Conservation (phyloP, 2,888 invertebrate species). For the Drosophila paramelanica region DNA sequence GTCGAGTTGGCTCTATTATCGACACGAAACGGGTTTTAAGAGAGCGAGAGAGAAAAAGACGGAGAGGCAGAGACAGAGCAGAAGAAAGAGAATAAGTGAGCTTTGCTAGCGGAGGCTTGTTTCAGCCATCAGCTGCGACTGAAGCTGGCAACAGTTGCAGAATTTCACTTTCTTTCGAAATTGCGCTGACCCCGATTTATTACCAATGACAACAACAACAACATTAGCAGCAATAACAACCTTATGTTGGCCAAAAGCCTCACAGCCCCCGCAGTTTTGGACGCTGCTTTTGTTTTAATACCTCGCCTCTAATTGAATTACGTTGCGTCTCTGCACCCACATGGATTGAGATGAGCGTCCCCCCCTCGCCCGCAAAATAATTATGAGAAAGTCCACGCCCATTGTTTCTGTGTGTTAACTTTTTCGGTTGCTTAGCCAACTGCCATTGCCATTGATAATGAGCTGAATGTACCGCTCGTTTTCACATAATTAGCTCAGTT, state of each 20-base stretch:
- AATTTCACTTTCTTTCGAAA: slow-evolving; percentile 82
- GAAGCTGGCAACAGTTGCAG: slow-evolving; percentile 61
- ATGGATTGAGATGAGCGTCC: not conserved
- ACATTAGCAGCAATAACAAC: slow-evolving; percentile 20
- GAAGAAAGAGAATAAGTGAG: too few species aligned
- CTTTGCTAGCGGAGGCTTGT: slow-evolving; percentile 12
- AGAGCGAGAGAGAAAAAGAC: slow-evolving; percentile 10
- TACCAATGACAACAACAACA: slow-evolving; percentile 51
- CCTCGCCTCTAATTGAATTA: slow-evolving; percentile 69
- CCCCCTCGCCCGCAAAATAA: slow-evolving; percentile 45
- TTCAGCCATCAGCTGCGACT: slow-evolving; percentile 58
- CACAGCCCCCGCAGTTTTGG: slow-evolving; percentile 51
- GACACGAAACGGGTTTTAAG: slow-evolving; percentile 68
- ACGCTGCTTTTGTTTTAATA: slow-evolving; percentile 47
- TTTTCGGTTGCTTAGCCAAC: slow-evolving; percentile 46
- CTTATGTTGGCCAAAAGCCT: slow-evolving; percentile 29
- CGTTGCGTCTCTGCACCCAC: slow-evolving; percentile 49
- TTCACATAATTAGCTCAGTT: slow-evolving; percentile 69
- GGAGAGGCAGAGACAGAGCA: not conserved
- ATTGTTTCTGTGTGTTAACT: slow-evolving; percentile 56
- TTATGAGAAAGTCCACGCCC: slow-evolving; percentile 72
- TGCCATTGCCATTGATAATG: slow-evolving; percentile 42
- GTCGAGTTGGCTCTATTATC: slow-evolving; percentile 61
- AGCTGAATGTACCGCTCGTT: slow-evolving; percentile 37
- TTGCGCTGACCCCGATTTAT: slow-evolving; percentile 78